Conservation (phyloP, 1,140 invertebrate genomes). For the Holotrichia oblita region DNA sequence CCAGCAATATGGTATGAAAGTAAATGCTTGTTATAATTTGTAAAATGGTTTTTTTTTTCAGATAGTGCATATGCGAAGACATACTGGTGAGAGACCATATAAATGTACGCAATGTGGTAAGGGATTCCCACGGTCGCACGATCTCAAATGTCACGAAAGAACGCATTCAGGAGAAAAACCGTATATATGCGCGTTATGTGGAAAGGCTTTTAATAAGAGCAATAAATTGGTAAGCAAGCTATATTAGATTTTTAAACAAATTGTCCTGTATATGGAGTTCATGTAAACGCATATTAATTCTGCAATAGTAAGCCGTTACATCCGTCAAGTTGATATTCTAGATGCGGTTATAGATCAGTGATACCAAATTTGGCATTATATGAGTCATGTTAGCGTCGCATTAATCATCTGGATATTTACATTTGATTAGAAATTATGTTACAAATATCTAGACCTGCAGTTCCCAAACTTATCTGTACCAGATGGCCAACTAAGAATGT, state of each 20-base stretch:
- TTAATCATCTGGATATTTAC: too few species aligned
- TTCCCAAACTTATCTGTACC: too few species aligned
- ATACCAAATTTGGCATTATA: too few species aligned
- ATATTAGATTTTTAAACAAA: not conserved
- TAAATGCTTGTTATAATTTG: not conserved
- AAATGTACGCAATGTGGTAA: conserved; percentile 71
- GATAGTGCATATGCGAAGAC: conserved; percentile 67
- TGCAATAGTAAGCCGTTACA: too few species aligned
- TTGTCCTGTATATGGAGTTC: too few species aligned
- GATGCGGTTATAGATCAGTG: too few species aligned
- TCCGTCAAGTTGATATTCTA: not conserved
- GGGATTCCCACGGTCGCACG: conserved; percentile 71
- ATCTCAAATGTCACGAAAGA: conserved; percentile 69
- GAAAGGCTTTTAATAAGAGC: conserved; percentile 65
- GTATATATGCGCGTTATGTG: conserved; percentile 69
- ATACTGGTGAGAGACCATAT: conserved; percentile 68
- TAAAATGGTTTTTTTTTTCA: conserved; percentile 51
- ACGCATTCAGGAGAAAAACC: conserved; percentile 70
- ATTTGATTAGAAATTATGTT: too few species aligned
- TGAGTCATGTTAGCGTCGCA: too few species aligned
- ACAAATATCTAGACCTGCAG: too few species aligned
- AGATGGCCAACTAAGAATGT: too few species aligned
- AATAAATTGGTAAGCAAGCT: conserved; percentile 61
- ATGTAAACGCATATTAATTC: too few species aligned
- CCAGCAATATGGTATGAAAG: conserved; percentile 58